Conservation (phyloP, 23 tunicate genomes). For the Halocynthia aurantium region DNA sequence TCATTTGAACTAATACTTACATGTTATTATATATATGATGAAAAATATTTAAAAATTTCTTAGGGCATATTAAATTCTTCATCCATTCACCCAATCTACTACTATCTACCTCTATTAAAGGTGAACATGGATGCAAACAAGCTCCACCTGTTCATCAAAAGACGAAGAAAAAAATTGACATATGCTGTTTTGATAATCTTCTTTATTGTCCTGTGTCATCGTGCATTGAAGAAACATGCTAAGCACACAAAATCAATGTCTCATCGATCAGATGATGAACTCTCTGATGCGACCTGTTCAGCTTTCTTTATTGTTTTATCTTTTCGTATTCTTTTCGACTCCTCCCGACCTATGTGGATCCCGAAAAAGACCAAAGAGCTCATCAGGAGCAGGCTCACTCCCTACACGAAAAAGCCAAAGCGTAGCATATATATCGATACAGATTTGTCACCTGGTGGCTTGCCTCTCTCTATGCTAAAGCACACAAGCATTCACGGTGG, state of each 20-base stretch:
- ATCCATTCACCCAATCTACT: no score
- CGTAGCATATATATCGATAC: constrained; percentile 8
- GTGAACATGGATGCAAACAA: no score
- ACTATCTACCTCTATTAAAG: no score
- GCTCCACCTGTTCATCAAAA: no score
- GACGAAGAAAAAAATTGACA: no score
- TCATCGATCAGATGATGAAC: neutral
- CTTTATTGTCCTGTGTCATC: neutral
- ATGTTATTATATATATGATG: no score
- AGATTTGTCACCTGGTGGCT: constrained; percentile 1
- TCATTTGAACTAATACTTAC: no score
- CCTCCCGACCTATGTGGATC: neutral
- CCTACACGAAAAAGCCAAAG: constrained; percentile 8
- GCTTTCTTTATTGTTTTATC: constrained; percentile 10
- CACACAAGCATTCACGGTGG: neutral
- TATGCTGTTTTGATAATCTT: no score
- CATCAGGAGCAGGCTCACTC: neutral
- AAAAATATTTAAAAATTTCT: no score
- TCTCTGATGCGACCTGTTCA: neutral
- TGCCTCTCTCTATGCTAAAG: constrained; percentile 10
- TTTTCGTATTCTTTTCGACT: constrained; percentile 7
- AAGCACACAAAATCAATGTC: neutral
- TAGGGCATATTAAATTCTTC: no score
- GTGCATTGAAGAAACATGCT: neutral
- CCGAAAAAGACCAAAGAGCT: neutral